Conservation (phyloP, 2,797 vertebrate species). For the Botia kubotai region DNA sequence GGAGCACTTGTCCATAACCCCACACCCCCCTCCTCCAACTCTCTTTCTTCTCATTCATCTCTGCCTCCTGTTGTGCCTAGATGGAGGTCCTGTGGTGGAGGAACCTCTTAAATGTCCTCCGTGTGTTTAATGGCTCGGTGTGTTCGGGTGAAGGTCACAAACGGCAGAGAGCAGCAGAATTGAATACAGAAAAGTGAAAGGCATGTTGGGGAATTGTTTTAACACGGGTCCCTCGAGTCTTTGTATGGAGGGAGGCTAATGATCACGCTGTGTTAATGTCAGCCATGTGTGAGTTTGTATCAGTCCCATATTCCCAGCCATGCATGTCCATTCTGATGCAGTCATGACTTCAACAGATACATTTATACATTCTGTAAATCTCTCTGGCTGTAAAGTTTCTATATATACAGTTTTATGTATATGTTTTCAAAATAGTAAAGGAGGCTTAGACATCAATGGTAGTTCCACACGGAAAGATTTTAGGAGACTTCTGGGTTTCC, state of each 20-base stretch:
- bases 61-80: slow-evolving; percentile 35
- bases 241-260: slow-evolving; percentile 30
- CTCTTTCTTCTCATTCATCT: slow-evolving; percentile 2
- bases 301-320: not conserved
- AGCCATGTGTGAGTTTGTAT: not conserved
- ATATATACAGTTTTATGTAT: not conserved
- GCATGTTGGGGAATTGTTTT: slow-evolving; percentile 32
- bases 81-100: slow-evolving; percentile 33
- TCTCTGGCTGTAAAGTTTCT: not conserved
- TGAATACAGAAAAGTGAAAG: slow-evolving; percentile 29
- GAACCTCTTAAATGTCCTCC: slow-evolving; percentile 40
- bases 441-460: too few relatives aligned
- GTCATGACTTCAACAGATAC: not conserved
- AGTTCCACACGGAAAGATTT: too few relatives aligned
- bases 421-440: too few relatives aligned
- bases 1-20: slow-evolving; percentile 13
- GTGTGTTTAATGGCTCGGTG: slow-evolving; percentile 7
- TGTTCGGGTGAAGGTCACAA: slow-evolving; percentile 32
- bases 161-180: slow-evolving; percentile 33
- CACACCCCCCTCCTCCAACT: not conserved
- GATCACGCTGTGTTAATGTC: slow-evolving; percentile 43
- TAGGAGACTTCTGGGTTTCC: too few relatives aligned
- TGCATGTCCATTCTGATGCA: not conserved
- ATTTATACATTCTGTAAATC: not conserved
- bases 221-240: slow-evolving; percentile 39